Percentiles rank a stretch among this genome's conserved stretches.
Evolutionary conservation across 2,113 vertebrate species (phyloP).

Genomic region (Clarias gariepinus): DNA sequence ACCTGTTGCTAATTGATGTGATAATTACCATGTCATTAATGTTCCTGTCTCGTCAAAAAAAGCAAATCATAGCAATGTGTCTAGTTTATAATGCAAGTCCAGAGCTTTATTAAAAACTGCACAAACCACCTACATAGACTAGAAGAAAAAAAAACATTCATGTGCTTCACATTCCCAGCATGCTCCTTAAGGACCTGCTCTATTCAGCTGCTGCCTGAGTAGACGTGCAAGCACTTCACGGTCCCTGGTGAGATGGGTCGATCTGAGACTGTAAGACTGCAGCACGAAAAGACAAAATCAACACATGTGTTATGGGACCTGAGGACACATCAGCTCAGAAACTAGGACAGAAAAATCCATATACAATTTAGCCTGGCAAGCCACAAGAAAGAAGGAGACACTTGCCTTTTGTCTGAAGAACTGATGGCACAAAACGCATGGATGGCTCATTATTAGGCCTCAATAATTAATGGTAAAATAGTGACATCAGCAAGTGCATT

Average conservation of each 20-base stretch:
- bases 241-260: neutral
- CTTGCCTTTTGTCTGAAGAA: constrained; percentile 9
- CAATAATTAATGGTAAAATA: neutral
- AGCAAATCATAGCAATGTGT: too few relatives aligned
- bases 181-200: constrained; percentile 7
- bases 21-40: constrained; percentile 21
- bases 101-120: neutral
- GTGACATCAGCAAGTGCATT: neutral
- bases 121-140: neutral
- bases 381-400: constrained; percentile 7
- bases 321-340: constrained; percentile 28
- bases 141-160: neutral
- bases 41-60: too few relatives aligned
- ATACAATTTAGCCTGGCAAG: constrained; percentile 16
- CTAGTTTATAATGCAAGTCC: neutral
- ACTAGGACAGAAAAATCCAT: constrained; percentile 38
- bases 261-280: constrained; percentile 16
- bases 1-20: neutral
- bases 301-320: constrained; percentile 27
- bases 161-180: neutral
- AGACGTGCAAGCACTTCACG: neutral
- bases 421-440: neutral
- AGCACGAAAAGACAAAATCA: constrained; percentile 11
- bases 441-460: constrained; percentile 25
- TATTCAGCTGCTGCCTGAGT: constrained; percentile 3